These are phyloP conservation scores for Phortica okadai DNA, from an alignment of 2,888 invertebrate genomes.

Conservation along the genomic window DNA sequence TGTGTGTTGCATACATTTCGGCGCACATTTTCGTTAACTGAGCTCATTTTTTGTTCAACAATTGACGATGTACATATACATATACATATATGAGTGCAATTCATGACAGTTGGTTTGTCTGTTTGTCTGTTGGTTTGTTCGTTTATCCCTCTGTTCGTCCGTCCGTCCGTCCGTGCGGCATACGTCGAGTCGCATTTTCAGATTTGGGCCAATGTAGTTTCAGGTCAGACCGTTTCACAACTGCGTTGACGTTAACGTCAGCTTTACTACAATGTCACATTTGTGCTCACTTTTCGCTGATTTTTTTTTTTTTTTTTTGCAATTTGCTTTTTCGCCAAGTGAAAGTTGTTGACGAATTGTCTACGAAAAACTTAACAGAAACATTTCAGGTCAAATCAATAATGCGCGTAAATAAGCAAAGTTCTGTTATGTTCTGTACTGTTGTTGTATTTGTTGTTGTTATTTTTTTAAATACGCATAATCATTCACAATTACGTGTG, in stretches of 20 bases:
- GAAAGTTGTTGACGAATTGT: neutral
- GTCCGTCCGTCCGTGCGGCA: too few relatives aligned
- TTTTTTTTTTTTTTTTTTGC: neutral
- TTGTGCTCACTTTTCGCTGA: neutral
- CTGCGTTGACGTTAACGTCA: neutral
- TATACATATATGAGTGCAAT: neutral
- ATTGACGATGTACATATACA: neutral
- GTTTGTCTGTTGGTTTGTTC: conserved; percentile 58
- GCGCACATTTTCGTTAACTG: conserved; percentile 35
- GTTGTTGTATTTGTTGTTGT: too few relatives aligned
- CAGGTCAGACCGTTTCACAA: neutral
- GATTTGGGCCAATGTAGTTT: neutral
- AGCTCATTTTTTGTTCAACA: neutral
- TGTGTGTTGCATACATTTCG: conserved; percentile 57
- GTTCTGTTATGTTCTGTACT: too few relatives aligned
- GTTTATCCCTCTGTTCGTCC: neutral
- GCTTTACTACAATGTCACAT: neutral
- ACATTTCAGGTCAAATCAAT: too few relatives aligned
- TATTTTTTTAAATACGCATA: too few relatives aligned
- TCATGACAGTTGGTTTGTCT: conserved; percentile 45
- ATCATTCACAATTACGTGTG: too few relatives aligned
- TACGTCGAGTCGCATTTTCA: neutral
- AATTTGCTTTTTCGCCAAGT: neutral
- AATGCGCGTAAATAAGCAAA: too few relatives aligned
- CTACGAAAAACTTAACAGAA: neutral